These are phyloP conservation scores for Plestiodon gilberti DNA, from an alignment of 2,113 vertebrate genomes.

Conservation along the genomic window DNA sequence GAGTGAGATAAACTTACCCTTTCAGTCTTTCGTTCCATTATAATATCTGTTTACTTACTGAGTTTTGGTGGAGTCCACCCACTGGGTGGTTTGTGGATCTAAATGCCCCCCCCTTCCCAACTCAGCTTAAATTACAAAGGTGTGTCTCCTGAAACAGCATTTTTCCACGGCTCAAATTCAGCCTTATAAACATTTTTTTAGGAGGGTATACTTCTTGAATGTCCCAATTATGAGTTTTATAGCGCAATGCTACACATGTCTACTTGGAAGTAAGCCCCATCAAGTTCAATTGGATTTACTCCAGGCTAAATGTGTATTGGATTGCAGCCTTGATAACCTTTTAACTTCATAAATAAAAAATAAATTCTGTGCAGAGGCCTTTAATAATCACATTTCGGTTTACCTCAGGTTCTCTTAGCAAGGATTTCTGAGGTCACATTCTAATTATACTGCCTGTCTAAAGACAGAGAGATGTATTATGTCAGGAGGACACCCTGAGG, in stretches of 20 bases:
- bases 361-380: neutral
- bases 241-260: too few relatives aligned
- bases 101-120: too few relatives aligned
- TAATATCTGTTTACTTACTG: constrained; percentile 14
- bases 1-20: constrained; percentile 1
- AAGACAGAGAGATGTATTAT: neutral
- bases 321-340: neutral
- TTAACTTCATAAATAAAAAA: neutral
- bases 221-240: neutral
- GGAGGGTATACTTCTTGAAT: neutral
- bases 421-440: constrained; percentile 8
- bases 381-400: constrained; percentile 28
- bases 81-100: neutral
- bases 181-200: neutral
- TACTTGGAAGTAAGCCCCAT: too few relatives aligned
- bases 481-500: constrained; percentile 34
- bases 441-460: neutral
- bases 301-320: too few relatives aligned
- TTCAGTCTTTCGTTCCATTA: constrained; percentile 17
- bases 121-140: neutral
- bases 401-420: constrained; percentile 5
- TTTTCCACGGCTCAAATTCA: neutral
- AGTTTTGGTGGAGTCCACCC: neutral
- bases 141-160: neutral
- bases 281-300: too few relatives aligned